Evolutionary conservation across 2,113 vertebrate genomes (phyloP).

Genomic region (Sylvia atricapilla): DNA sequence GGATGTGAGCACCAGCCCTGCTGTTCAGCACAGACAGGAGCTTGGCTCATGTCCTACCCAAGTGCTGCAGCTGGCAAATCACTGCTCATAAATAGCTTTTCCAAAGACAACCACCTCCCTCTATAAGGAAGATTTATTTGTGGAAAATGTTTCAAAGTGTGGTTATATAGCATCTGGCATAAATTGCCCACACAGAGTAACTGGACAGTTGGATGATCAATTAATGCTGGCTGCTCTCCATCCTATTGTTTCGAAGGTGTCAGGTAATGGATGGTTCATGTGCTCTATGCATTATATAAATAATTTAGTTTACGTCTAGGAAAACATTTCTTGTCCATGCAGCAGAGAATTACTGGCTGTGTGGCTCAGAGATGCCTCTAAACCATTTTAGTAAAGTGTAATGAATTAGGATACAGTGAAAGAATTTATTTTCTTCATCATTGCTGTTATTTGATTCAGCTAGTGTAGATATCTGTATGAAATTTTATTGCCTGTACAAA

Average conservation of each 20-base stretch:
- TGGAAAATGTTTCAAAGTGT: slow-evolving; percentile 33
- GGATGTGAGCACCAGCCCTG: neutral
- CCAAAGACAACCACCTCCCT: neutral
- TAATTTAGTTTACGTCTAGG: neutral
- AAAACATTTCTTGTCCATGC: slow-evolving; percentile 2
- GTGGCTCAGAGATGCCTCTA: slow-evolving; percentile 2
- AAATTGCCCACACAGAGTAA: slow-evolving; percentile 9
- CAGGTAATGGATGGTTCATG: slow-evolving; percentile 23
- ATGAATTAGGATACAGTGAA: slow-evolving; percentile 20
- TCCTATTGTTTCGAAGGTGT: slow-evolving; percentile 6
- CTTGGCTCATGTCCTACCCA: neutral
- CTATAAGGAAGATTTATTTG: slow-evolving; percentile 7
- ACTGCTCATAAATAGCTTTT: neutral
- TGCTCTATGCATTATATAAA: slow-evolving; percentile 2
- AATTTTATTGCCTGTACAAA: slow-evolving; percentile 6
- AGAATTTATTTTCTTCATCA: slow-evolving; percentile 19
- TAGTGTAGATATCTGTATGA: neutral
- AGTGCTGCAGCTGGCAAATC: slow-evolving; percentile 18
- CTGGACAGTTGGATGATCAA: slow-evolving; percentile 13
- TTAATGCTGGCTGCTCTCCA: slow-evolving; percentile 35
- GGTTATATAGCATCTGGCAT: slow-evolving; percentile 29
- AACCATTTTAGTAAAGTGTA: slow-evolving; percentile 7
- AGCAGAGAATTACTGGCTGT: neutral
- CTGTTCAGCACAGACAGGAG: neutral
- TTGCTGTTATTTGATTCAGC: neutral